phyloP scores from a whole-genome alignment of 1,140 invertebrate species.

The Cheumatopsyche charites region DNA sequence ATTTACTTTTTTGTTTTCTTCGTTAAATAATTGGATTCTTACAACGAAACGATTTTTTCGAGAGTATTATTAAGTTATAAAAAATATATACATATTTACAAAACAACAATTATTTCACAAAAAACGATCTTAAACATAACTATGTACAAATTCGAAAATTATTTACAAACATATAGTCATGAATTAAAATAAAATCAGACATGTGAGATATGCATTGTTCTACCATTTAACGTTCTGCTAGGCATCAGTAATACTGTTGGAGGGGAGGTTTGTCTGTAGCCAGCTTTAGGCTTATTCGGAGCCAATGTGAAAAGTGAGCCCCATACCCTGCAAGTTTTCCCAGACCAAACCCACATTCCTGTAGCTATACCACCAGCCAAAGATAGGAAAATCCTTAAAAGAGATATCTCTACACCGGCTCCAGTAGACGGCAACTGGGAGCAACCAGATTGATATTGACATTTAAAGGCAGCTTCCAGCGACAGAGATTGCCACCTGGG shows the following conservation, averaged over 20 bases:
- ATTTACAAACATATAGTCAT: too few relatives aligned
- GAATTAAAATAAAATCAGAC: slow-evolving; percentile 50
- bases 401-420: slow-evolving; percentile 56
- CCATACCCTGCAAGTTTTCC: slow-evolving; percentile 85
- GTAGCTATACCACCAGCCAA: slow-evolving; percentile 83
- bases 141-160: neutral
- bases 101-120: neutral
- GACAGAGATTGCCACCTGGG: slow-evolving; percentile 61
- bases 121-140: neutral
- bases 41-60: too few relatives aligned
- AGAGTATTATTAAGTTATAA: neutral
- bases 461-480: slow-evolving; percentile 62
- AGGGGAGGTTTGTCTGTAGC: slow-evolving; percentile 50
- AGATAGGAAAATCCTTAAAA: slow-evolving; percentile 75
- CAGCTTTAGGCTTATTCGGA: slow-evolving; percentile 49
- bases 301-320: slow-evolving; percentile 61
- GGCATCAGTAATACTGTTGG: slow-evolving; percentile 51
- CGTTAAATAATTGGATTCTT: too few relatives aligned
- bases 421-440: slow-evolving; percentile 55
- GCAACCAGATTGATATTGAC: slow-evolving; percentile 50
- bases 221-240: slow-evolving; percentile 54
- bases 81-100: neutral
- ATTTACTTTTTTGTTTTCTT: neutral
- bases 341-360: slow-evolving; percentile 90
- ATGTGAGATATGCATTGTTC: slow-evolving; percentile 57